phyloP scores from a whole-genome alignment of 2,888 invertebrate species.

The Coleophora deauratella region DNA sequence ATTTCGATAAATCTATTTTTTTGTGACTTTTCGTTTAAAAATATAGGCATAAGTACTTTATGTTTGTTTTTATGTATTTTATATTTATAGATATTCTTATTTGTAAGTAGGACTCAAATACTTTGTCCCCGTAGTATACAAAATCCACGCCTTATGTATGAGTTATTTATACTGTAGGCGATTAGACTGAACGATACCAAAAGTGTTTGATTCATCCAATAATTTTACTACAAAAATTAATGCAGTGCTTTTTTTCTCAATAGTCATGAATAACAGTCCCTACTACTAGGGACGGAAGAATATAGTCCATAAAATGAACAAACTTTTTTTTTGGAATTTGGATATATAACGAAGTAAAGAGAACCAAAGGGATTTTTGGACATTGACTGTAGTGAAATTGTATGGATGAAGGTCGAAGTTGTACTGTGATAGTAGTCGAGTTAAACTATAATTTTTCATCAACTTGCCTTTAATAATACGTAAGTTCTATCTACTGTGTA shows the following conservation, averaged over 20 bases:
- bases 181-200: slow-evolving; percentile 39
- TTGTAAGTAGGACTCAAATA: neutral
- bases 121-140: slow-evolving; percentile 3
- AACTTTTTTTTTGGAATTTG: too few species aligned
- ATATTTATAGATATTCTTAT: neutral
- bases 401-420: slow-evolving; percentile 31
- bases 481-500: too few species aligned
- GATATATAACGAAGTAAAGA: too few species aligned
- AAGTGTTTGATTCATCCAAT: slow-evolving; percentile 33
- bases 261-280: too few species aligned
- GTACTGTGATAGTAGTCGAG: slow-evolving; percentile 57
- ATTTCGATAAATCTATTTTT: too few species aligned
- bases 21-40: too few species aligned
- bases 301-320: too few species aligned
- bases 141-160: neutral
- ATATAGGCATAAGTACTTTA: too few species aligned
- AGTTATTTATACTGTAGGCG: slow-evolving; percentile 29
- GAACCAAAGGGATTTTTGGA: too few species aligned
- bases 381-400: slow-evolving; percentile 26
- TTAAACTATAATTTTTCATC: slow-evolving; percentile 25
- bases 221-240: slow-evolving; percentile 25
- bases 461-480: neutral
- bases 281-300: too few species aligned
- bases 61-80: neutral
- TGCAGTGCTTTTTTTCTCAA: slow-evolving; percentile 1